Base-by-base conservation (phyloP, 2,888 invertebrate genomes). In the Aelia acuminata region DNA sequence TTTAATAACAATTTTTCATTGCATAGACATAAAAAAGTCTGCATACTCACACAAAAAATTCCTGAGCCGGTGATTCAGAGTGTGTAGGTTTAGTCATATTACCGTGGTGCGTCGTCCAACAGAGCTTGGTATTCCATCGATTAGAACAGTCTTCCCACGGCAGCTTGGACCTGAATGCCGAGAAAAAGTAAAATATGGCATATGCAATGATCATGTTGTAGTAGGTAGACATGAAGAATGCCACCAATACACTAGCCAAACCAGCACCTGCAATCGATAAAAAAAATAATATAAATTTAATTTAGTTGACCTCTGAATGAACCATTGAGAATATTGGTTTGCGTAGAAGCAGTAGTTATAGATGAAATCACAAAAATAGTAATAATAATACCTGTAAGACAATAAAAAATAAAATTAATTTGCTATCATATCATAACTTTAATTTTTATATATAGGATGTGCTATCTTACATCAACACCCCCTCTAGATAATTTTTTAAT, bases 161-260 rank as follows among this genome's bases (percentile, higher is more conserved):
- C 91, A 97, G 95, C 90, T 96, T 95, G 84, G 96, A 94, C 92
- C 96, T 96, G 92, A 98, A 97, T 48, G 98, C 96, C 89, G 97
- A 96, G 92, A 97, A 97, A 93, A 98, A 96, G 93, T 98, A 98
- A 93, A 97, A 98, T 91, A 98, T 96, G 88, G 97, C 96, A 94
- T 98, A 98, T 89, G 97, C 97, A 93, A 98, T 98, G 92, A 98
- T 97, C 91, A 98, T 97, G 92, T 97, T 98, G 93, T 98, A 98
- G 93, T 98, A 98, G 87, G 98, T 97, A 91, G 98, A 97, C 95
- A 98, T 96, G 92, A 98, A 93, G 93, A 98, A 98, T 90, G 98
- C 98, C 92, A 98, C 97, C 92, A 98, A 96, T 90, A 98, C 98
- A 92, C 97, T 98, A 89, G 98, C 97, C 91, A 98, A 94, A 89